phyloP scores from a whole-genome alignment of 2,888 invertebrate species.

The Dasypogon diadema region DNA sequence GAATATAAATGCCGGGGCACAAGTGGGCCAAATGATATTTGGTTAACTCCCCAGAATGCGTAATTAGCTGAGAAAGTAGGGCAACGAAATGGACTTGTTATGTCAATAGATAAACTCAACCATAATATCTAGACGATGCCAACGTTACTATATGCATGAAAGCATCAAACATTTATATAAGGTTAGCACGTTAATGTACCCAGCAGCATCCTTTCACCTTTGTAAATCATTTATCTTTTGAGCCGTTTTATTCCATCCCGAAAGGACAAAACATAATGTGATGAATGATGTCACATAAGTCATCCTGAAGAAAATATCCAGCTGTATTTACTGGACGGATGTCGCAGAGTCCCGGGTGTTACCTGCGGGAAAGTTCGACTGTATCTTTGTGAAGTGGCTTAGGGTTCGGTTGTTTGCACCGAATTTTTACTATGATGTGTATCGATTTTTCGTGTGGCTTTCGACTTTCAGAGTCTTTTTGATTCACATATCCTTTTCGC shows the following conservation, averaged over 20 bases:
- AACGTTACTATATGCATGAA: slow-evolving; percentile 8
- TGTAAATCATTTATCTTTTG: slow-evolving; percentile 12
- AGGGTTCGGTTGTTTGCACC: not conserved
- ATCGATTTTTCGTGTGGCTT: slow-evolving; percentile 5
- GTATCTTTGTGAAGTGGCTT: not conserved
- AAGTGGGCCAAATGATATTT: not conserved
- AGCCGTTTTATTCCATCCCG: not conserved
- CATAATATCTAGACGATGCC: slow-evolving; percentile 1
- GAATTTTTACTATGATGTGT: slow-evolving; percentile 20
- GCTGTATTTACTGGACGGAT: too few relatives aligned
- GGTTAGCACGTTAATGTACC: slow-evolving; percentile 1
- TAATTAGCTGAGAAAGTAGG: not conserved
- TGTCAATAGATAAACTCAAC: slow-evolving; percentile 5
- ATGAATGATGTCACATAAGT: not conserved
- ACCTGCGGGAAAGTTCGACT: not conserved
- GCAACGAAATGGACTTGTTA: not conserved
- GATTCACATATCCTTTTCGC: too few relatives aligned
- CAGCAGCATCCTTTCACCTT: slow-evolving; percentile 15
- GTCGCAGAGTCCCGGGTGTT: not conserved
- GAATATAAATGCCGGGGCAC: not conserved
- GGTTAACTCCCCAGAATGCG: not conserved
- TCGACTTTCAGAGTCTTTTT: slow-evolving; percentile 2
- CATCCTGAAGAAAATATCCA: too few relatives aligned
- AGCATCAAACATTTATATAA: slow-evolving; percentile 32
- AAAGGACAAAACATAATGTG: not conserved